A percentile compares a stretch with the other conserved stretches of the same genome.
These are phyloP conservation scores for Hylaeus anthracinus DNA, from an alignment of 1,140 invertebrate species.

Conservation along the genomic window DNA sequence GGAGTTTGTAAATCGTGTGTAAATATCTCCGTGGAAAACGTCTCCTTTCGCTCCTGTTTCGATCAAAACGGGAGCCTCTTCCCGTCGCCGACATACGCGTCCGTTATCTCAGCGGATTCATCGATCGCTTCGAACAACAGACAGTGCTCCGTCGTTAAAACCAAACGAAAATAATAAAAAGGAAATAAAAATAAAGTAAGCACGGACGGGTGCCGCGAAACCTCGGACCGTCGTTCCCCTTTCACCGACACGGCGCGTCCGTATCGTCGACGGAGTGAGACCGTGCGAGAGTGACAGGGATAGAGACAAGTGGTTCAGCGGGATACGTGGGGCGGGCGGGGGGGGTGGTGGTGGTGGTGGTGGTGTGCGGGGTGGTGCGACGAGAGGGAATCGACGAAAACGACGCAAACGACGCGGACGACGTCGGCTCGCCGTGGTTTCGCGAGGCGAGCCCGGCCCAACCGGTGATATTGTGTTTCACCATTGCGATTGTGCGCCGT, in stretches of 20 bases:
- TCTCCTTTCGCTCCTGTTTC: not conserved
- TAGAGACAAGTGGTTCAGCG: not conserved
- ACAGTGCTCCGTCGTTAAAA: not conserved
- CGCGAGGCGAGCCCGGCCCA: constrained; percentile 34
- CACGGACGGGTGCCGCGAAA: not conserved
- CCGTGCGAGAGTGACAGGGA: not conserved
- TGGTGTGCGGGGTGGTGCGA: no score
- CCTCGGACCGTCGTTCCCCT: not conserved
- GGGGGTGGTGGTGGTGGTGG: not conserved
- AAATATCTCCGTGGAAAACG: constrained; percentile 8
- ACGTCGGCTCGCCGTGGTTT: constrained; percentile 22
- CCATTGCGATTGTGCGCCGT: no score
- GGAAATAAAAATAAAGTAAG: no score
- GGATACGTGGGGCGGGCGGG: not conserved
- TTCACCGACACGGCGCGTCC: not conserved
- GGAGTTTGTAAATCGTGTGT: constrained; percentile 54
- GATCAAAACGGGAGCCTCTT: no score
- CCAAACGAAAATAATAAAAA: no score
- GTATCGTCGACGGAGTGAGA: not conserved
- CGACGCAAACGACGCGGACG: not conserved
- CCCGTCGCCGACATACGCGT: no score
- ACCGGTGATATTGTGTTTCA: constrained; percentile 6
- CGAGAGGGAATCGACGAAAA: constrained; percentile 8
- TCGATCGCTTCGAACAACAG: not conserved
- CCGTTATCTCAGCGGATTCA: no score